Conservation (phyloP, 2,113 vertebrate species). For the Leptocoma aspasia region DNA sequence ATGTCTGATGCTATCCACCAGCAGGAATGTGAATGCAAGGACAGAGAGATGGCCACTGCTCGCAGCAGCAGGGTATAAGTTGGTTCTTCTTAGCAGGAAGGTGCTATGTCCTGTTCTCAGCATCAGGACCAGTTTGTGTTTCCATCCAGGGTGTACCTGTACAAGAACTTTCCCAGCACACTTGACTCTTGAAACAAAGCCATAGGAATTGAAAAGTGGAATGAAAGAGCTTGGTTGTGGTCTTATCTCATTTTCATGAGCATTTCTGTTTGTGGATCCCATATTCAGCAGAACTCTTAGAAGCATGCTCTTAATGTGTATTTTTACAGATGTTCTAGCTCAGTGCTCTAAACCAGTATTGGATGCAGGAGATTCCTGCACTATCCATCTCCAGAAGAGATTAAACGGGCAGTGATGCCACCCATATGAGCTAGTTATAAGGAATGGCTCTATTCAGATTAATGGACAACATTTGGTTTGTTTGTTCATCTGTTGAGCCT, state of each 20-base stretch:
- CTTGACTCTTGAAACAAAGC: not conserved
- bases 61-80: not conserved
- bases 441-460: not conserved
- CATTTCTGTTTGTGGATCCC: not conserved
- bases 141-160: not conserved
- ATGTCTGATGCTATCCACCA: accelerated
- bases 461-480: not conserved
- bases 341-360: not conserved
- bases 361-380: not conserved
- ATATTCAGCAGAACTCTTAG: not conserved
- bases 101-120: not conserved
- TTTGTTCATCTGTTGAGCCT: conserved; percentile 4
- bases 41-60: not conserved
- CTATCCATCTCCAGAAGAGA: not conserved
- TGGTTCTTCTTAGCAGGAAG: not conserved
- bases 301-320: not conserved
- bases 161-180: not conserved
- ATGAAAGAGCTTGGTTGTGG: not conserved
- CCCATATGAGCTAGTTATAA: not conserved
- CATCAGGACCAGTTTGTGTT: not conserved
- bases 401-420: not conserved
- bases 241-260: not conserved
- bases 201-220: not conserved
- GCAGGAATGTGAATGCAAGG: not conserved
- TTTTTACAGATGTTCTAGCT: not conserved